Conservation (phyloP, 1,140 invertebrate genomes). For the Drosophila chauvacae region DNA sequence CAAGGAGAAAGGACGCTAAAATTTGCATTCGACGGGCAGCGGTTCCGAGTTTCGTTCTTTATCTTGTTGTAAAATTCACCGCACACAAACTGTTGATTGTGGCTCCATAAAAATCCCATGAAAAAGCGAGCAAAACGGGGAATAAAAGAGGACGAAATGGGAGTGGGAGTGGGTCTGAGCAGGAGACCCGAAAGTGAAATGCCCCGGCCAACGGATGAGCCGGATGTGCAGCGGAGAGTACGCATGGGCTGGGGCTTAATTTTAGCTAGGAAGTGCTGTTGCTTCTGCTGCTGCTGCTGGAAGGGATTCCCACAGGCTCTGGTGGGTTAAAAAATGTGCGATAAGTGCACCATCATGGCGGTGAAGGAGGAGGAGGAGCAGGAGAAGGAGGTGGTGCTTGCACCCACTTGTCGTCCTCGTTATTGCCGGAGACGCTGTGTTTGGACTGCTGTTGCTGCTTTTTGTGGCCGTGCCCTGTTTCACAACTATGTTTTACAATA, state of each 20-base stretch:
- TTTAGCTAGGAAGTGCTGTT: slow-evolving; percentile 67
- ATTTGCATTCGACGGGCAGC: slow-evolving; percentile 45
- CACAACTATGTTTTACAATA: slow-evolving; percentile 83
- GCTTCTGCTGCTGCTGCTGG: slow-evolving; percentile 2
- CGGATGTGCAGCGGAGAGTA: slow-evolving; percentile 49
- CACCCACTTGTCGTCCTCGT: slow-evolving; percentile 64
- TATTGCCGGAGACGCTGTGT: slow-evolving; percentile 56
- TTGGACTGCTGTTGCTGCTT: slow-evolving; percentile 47
- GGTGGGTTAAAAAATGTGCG: slow-evolving; percentile 62
- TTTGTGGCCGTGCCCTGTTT: slow-evolving; percentile 70
- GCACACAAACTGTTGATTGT: slow-evolving; percentile 84
- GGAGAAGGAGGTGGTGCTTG: slow-evolving; percentile 30
- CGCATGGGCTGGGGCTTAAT: slow-evolving; percentile 65
- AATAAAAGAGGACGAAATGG: slow-evolving; percentile 15
- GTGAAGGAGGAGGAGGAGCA: slow-evolving; percentile 22
- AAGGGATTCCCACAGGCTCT: slow-evolving; percentile 29
- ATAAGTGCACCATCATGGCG: slow-evolving; percentile 62
- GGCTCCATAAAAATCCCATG: slow-evolving; percentile 84
- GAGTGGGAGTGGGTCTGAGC: slow-evolving; percentile 9
- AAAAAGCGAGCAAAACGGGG: slow-evolving; percentile 55
- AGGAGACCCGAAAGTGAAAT: slow-evolving; percentile 63
- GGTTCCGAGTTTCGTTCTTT: slow-evolving; percentile 65
- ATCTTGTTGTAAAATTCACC: slow-evolving; percentile 84
- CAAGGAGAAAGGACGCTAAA: slow-evolving; percentile 37
- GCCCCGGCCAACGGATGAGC: slow-evolving; percentile 65